phyloP scores from a whole-genome alignment of 2,888 invertebrate species.

The Chloroclysta siterata region DNA sequence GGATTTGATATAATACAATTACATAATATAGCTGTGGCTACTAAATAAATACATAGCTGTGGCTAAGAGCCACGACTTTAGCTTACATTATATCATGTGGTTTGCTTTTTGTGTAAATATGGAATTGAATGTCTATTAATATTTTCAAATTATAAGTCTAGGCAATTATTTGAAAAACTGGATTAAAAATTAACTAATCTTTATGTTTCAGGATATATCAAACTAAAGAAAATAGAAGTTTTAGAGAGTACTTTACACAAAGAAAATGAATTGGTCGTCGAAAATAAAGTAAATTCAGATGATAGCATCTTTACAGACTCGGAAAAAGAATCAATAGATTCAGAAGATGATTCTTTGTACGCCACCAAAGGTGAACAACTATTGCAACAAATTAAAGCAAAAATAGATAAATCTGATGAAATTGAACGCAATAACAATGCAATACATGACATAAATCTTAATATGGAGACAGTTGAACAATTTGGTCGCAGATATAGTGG shows the following conservation, averaged over 20 bases:
- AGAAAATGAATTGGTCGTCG: conserved; percentile 53
- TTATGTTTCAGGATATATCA: conserved; percentile 82
- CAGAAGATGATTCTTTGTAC: conserved; percentile 62
- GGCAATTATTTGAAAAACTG: too few species aligned
- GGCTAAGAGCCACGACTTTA: too few species aligned
- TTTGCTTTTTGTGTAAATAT: too few species aligned
- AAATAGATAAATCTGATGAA: conserved; percentile 42
- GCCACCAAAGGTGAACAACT: conserved; percentile 58
- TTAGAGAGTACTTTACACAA: conserved; percentile 71
- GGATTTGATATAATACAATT: too few species aligned
- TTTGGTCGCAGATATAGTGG: conserved; percentile 63
- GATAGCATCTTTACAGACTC: conserved; percentile 77
- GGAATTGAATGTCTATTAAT: too few species aligned
- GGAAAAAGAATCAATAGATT: conserved; percentile 74
- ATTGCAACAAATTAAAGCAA: conserved; percentile 61
- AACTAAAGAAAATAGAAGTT: conserved; percentile 82
- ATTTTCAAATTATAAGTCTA: too few species aligned
- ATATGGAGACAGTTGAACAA: conserved; percentile 41
- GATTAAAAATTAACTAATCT: neutral
- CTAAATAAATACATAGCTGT: too few species aligned
- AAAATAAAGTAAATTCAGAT: conserved; percentile 55
- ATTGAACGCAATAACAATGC: conserved; percentile 22
- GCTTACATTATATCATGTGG: too few species aligned
- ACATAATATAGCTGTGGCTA: too few species aligned
- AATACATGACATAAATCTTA: conserved; percentile 43